Evolutionary conservation across 2,113 vertebrate genomes (phyloP), one percentile per base, ranked within the genome.

Genomic region (Rattus norvegicus): DNA sequence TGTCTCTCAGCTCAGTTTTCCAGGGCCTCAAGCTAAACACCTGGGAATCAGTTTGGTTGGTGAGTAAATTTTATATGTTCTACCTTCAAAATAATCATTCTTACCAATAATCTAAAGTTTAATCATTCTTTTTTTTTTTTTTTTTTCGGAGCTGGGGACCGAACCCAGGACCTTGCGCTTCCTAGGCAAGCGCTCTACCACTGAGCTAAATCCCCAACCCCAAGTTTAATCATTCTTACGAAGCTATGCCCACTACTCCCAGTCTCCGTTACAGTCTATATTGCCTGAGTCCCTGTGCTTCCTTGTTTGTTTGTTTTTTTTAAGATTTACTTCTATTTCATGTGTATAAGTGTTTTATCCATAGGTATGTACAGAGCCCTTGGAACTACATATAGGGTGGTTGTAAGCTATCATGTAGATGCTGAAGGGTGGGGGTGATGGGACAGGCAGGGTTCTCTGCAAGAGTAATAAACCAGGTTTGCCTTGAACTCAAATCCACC

Each of bases 31-130:
- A 47, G 73, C 33, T 72, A 94, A 80, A 91, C 80, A 10, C 65
- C 24, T 70, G 81, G 80, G 49, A 19, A n/a, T 75, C 80, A 54
- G 13, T 69, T 39, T 83, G 33, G 36, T 7, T n/a, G 28, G 47
- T 91, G 20, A 95, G 7, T 43, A 88, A 87, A 89, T 95, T 39
- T n/a, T 75, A 84, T 43, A n/a, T 73, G 19, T 73, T 93, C 69
- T 91, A 89, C 24, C 63, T 91, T 95, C 85, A 94, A 67, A 80
- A 52, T 33, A 19, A 54, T 80, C 49, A 33, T 69, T 67, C 65
- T 30, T 67, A 67, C 65, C 26, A 67, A 67, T 30, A 30, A 30
- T 30, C 65, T 30, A 30, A 67, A 30, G 65, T 30, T 67, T 67
- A 30, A 67, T 73, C 33, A 17, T 6, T 43, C 16, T 72, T 91